Conservation (phyloP, 2,113 vertebrate species). For the Brachyhypopomus gauderio region DNA sequence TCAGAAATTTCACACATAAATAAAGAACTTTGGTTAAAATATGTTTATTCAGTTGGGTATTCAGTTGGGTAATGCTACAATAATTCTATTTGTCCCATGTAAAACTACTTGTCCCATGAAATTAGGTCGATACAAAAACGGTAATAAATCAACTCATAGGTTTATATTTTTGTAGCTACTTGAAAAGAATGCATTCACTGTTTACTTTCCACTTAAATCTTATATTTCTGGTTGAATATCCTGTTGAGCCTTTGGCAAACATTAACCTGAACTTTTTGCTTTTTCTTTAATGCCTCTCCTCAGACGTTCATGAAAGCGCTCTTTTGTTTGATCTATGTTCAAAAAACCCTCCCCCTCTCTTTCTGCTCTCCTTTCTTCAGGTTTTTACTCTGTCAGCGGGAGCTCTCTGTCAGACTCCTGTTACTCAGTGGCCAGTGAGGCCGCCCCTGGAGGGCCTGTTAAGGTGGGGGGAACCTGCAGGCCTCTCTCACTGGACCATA, state of each 20-base stretch:
- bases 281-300: conserved; percentile 53
- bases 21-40: no score
- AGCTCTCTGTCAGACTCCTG: conserved; percentile 82
- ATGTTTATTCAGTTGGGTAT: background rate
- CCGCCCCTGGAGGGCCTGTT: conserved; percentile 58
- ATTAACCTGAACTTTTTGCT: conserved; percentile 61
- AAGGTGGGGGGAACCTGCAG: conserved; percentile 58
- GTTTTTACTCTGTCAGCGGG: conserved; percentile 82
- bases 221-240: conserved; percentile 18
- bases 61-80: background rate
- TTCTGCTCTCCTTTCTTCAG: conserved; percentile 57
- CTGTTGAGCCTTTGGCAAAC: conserved; percentile 56
- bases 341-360: background rate
- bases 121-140: background rate
- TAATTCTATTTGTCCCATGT: background rate
- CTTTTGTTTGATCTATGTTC: conserved; percentile 12
- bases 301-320: conserved; percentile 30
- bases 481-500: conserved; percentile 69
- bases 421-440: conserved; percentile 80
- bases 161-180: no score
- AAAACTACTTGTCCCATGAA: background rate
- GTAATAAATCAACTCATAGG: no score
- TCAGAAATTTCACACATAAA: background rate
- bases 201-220: conserved; percentile 35
- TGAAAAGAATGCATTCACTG: conserved; percentile 12